These are phyloP conservation scores for Lindbergichthys nudifrons DNA, from an alignment of 2,797 vertebrate species.

Conservation along the genomic window DNA sequence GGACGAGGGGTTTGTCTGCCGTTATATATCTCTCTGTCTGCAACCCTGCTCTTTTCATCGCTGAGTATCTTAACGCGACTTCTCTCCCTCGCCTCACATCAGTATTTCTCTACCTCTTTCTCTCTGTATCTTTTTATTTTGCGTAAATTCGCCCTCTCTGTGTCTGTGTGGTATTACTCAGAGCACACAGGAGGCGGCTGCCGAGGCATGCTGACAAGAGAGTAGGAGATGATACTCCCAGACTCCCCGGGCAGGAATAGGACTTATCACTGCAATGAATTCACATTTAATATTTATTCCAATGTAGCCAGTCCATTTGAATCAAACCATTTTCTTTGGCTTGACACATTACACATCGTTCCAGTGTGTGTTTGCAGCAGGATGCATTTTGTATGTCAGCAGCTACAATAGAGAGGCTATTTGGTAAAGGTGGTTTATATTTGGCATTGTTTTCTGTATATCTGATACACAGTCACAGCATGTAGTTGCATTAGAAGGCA, in stretches of 20 bases:
- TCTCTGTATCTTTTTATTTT: constrained; percentile 43
- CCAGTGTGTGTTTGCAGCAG: neutral
- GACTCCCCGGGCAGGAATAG: constrained; percentile 54
- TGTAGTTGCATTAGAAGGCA: neutral
- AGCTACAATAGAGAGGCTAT: constrained; percentile 5
- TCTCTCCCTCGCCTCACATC: constrained; percentile 51
- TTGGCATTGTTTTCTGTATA: constrained; percentile 7
- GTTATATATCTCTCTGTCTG: constrained; percentile 45
- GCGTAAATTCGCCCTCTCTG: constrained; percentile 51
- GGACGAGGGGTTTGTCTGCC: constrained; percentile 55
- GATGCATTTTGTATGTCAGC: constrained; percentile 3
- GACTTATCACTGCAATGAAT: constrained; percentile 49
- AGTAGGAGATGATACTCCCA: constrained; percentile 49
- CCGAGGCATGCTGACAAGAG: constrained; percentile 60
- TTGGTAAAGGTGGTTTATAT: constrained; percentile 18
- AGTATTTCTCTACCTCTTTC: constrained; percentile 33
- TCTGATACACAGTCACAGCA: neutral
- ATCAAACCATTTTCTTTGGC: constrained; percentile 29
- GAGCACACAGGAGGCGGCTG: constrained; percentile 39
- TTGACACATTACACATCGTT: constrained; percentile 17
- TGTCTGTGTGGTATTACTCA: constrained; percentile 59
- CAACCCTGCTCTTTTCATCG: constrained; percentile 44
- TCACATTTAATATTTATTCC: constrained; percentile 60
- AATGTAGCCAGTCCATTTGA: constrained; percentile 29
- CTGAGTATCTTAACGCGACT: constrained; percentile 40